These are phyloP conservation scores for Nothocercus julius DNA, from an alignment of 2,113 vertebrate genomes.

Conservation along the genomic window DNA sequence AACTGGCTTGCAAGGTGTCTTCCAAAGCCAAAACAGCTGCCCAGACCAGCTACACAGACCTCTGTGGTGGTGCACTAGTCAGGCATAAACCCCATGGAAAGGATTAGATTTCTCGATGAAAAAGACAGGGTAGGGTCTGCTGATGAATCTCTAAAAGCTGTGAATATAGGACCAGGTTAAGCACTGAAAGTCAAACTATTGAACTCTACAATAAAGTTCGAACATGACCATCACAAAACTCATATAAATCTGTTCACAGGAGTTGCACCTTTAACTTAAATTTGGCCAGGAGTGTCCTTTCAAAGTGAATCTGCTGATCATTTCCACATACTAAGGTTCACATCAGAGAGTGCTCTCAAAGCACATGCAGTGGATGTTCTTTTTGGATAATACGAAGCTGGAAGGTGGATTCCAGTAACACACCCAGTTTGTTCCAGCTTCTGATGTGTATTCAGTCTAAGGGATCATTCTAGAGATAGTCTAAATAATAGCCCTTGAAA, in stretches of 20 bases:
- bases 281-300: background rate
- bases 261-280: background rate
- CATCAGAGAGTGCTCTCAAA: background rate
- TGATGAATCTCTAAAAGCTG: background rate
- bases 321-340: background rate
- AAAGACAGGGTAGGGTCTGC: background rate
- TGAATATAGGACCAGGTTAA: background rate
- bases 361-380: background rate
- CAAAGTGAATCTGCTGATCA: background rate
- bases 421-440: background rate
- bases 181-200: background rate
- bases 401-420: background rate
- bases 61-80: background rate
- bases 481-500: background rate
- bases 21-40: background rate
- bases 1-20: background rate
- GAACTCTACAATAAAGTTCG: background rate
- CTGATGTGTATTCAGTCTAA: background rate
- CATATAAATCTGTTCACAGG: background rate
- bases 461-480: background rate
- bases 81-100: background rate
- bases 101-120: background rate
- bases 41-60: background rate
- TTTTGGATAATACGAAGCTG: background rate
- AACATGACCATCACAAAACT: background rate